Evolutionary conservation across 1,140 invertebrate species (phyloP).

Genomic region (Drosophila repleta): DNA sequence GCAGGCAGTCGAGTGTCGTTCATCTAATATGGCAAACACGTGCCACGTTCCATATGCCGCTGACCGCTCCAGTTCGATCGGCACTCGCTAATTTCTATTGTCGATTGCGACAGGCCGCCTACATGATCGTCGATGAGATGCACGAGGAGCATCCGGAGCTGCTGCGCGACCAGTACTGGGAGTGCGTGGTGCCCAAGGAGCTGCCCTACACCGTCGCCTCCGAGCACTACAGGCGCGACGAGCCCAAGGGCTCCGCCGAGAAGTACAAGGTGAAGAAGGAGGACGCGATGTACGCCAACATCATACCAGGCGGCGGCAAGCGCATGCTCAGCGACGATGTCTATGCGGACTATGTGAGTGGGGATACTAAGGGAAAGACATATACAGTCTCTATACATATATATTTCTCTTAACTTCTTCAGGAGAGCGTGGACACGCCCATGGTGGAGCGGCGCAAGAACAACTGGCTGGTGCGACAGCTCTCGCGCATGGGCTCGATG

Average conservation of each 20-base stretch:
- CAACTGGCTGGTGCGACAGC: slow-evolving; percentile 93
- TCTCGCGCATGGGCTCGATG: slow-evolving; percentile 92
- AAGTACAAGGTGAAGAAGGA: slow-evolving; percentile 92
- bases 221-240: slow-evolving; percentile 91
- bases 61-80: slow-evolving; percentile 50
- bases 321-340: slow-evolving; percentile 90
- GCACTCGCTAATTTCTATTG: slow-evolving; percentile 41
- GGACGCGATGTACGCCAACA: slow-evolving; percentile 92
- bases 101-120: slow-evolving; percentile 88
- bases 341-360: slow-evolving; percentile 93
- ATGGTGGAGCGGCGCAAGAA: slow-evolving; percentile 93
- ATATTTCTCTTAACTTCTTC: neutral
- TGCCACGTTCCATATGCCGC: slow-evolving; percentile 50
- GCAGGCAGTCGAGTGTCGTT: slow-evolving; percentile 13
- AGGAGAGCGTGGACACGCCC: slow-evolving; percentile 95
- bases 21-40: slow-evolving; percentile 65
- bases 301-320: slow-evolving; percentile 84
- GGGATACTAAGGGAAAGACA: neutral
- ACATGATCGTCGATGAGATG: slow-evolving; percentile 96
- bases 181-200: slow-evolving; percentile 94
- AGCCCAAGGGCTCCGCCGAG: slow-evolving; percentile 93
- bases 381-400: neutral
- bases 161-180: slow-evolving; percentile 95
- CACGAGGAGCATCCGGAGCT: slow-evolving; percentile 95
- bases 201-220: slow-evolving; percentile 94